phyloP scores from a whole-genome alignment of 2,888 invertebrate genomes.

The Merodon equestris region DNA sequence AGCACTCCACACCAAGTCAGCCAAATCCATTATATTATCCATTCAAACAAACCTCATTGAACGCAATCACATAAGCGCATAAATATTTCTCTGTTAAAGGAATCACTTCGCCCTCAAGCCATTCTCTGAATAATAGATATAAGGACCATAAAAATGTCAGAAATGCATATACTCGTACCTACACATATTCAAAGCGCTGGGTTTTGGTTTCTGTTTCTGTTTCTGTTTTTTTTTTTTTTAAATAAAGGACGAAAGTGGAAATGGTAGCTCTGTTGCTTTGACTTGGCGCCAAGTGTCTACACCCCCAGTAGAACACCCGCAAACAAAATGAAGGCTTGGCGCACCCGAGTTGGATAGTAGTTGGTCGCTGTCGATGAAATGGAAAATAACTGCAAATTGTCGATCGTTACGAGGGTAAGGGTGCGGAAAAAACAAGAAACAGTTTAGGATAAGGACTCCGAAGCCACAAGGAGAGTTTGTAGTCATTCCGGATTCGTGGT shows the following conservation, averaged over 20 bases:
- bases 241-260: neutral
- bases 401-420: constrained; percentile 48
- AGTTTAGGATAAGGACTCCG: neutral
- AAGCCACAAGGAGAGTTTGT: constrained; percentile 6
- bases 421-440: neutral
- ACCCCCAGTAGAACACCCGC: constrained; percentile 27
- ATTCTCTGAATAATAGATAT: neutral
- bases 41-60: constrained; percentile 28
- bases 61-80: constrained; percentile 35
- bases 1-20: neutral
- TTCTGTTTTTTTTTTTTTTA: neutral
- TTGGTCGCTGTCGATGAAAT: constrained; percentile 54
- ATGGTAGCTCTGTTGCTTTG: constrained; percentile 20
- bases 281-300: constrained; percentile 54
- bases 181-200: constrained; percentile 1
- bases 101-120: constrained; percentile 36
- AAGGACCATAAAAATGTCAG: constrained; percentile 19
- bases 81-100: constrained; percentile 33
- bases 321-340: constrained; percentile 8
- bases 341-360: constrained; percentile 49
- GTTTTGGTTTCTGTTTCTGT: neutral
- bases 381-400: constrained; percentile 59
- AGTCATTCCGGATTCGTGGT: too few species aligned
- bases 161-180: neutral
- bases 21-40: too few species aligned